phyloP scores from a whole-genome alignment of 2,888 invertebrate species.

The Silvanus unidentatus region DNA sequence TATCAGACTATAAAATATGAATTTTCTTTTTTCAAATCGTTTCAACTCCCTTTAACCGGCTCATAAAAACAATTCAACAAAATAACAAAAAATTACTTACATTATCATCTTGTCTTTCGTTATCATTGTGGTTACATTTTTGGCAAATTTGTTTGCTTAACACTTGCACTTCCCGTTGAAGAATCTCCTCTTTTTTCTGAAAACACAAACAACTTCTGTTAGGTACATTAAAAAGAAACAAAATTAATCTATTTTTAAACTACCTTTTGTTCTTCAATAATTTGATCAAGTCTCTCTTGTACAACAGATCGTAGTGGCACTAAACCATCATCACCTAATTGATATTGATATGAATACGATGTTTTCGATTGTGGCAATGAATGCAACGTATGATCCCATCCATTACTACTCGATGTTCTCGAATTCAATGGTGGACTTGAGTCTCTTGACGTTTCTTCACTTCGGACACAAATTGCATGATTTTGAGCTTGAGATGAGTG shows the following conservation, averaged over 20 bases:
- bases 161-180: slow-evolving; percentile 71
- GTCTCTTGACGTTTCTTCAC: slow-evolving; percentile 33
- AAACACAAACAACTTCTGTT: slow-evolving; percentile 13
- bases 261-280: slow-evolving; percentile 76
- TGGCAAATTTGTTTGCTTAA: slow-evolving; percentile 63
- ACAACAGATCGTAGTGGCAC: slow-evolving; percentile 65
- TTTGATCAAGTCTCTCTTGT: slow-evolving; percentile 73
- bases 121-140: slow-evolving; percentile 54
- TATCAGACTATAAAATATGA: slow-evolving; percentile 17
- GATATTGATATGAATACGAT: slow-evolving; percentile 28
- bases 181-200: slow-evolving; percentile 70
- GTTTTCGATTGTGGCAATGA: slow-evolving; percentile 26
- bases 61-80: no score
- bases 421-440: slow-evolving; percentile 52
- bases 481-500: no score
- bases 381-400: slow-evolving; percentile 35
- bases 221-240: neutral
- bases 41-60: no score
- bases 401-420: slow-evolving; percentile 49
- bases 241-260: slow-evolving; percentile 2
- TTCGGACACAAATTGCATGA: slow-evolving; percentile 7
- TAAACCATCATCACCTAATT: slow-evolving; percentile 66
- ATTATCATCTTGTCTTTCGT: slow-evolving; percentile 52
- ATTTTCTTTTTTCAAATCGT: no score
- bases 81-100: slow-evolving; percentile 47